Evolutionary conservation across 2,797 vertebrate species (phyloP), one percentile per base, ranked within the genome.

Genomic region (Tangara arthus): DNA sequence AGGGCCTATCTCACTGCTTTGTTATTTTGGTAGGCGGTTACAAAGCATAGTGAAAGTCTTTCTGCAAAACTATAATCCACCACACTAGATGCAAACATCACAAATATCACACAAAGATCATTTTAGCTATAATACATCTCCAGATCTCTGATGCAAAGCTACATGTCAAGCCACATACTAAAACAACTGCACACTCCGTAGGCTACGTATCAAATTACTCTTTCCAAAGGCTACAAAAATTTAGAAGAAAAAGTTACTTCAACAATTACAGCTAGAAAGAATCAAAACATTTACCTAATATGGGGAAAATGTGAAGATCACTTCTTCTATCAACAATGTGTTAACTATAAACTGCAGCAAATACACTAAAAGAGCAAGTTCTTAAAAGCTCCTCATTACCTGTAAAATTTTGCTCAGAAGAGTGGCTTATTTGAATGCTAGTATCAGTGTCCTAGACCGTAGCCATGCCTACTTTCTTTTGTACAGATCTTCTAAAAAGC

Each of bases 11-110:
- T 90, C 85, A 77, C 73, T 82, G 85, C 24, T 73, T 84, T 94
- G 86, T 87, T 85, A 56, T 59, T 90, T 88, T 81, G 63, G 70
- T 60, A 77, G 64, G 53, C 9, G 3, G 47, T 60, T 93, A 90
- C n/a, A 76, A 80, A 87, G 75, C 63, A 68, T 5, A 92, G 60
- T 27, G 34, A 18, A 82, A 94, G 35, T 26, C 72, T 88, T 91
- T 65, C 88, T 69, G 81, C 41, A 86, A 88, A 95, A 87, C 77
- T 93, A 49, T 27, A 84, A 86, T 52, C 70, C 73, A 78, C 37
- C 0, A 0, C 34, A 34, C 75, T 71, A 68, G 35, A 66, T 65
- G 53, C 76, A 93, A 82, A 78, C 23, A 41, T 73, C 41, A 88
- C 57, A 91, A 82, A 50, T 69, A 71, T 26, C 65, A 85, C 66